Evolutionary conservation across 1,140 invertebrate species (phyloP), one percentile per base, ranked within the genome.

Genomic region (Nixonia krombeini): DNA sequence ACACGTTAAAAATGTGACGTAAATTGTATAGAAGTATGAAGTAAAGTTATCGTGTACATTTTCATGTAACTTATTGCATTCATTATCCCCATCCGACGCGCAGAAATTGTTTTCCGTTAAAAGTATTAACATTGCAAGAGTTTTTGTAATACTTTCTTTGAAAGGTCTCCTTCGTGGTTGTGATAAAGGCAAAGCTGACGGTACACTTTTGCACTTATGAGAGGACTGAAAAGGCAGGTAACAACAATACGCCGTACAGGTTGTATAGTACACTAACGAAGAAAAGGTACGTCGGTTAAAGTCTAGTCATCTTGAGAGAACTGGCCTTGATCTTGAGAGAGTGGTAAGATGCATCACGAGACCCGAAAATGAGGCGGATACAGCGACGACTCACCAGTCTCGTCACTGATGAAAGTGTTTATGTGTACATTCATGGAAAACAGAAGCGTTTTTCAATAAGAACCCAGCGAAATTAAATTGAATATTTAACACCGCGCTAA

Each of bases 281-380:
- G 73, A 74, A 80, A 73, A 79, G 75, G 72, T 70, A 72, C 66
- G 59, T 71, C 63, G 70, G 66, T 78, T 78, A 81, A 82, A 82
- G 80, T 80, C 81, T 74, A 84, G 82, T 84, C 82, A 84, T 84
- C 81, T 75, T 79, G 62, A 17, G 42, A 71, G 68, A 68, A 61
- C 52, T 80, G 82, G 76, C 80, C 80, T 82, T 84, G 82, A 84
- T 84, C 82, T 84, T 84, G 82, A 78, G 73, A 72, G 67, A 67
- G 57, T 59, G 67, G 68, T 72, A 70, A 79, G 77, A 75, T 82
- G 78, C 76, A 82, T 47, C 67, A 51, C 68, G 68, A 62, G 72
- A 67, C 61, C 70, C 75, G 70, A 72, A 78, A 80, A 75, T 78
- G 70, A 74, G 73, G 66, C 74, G 50, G 28, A 57, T 58, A 16